These are phyloP conservation scores for Chelonus formosanus DNA, from an alignment of 2,888 invertebrate genomes.

Conservation along the genomic window DNA sequence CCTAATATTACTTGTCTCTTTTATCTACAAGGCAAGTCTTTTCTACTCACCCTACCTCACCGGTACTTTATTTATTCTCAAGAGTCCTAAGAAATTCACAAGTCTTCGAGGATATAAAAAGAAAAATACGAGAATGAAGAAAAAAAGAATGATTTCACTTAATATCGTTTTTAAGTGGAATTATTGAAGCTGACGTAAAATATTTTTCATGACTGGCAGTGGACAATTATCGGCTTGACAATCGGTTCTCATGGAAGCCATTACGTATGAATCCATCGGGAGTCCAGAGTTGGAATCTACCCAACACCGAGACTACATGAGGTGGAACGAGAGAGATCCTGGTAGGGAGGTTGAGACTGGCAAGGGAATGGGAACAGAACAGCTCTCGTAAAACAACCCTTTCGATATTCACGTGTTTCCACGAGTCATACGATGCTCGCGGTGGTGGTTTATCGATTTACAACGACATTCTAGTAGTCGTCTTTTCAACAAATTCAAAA, in stretches of 20 bases:
- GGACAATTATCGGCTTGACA: conserved; percentile 37
- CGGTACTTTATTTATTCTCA: too few relatives aligned
- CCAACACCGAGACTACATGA: conserved; percentile 16
- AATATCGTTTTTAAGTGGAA: neutral
- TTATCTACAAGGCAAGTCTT: too few relatives aligned
- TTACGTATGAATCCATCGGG: conserved; percentile 29
- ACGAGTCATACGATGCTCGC: conserved; percentile 1
- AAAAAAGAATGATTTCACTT: neutral
- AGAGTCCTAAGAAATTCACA: too few relatives aligned
- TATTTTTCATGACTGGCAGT: conserved; percentile 14
- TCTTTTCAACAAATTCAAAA: conserved; percentile 25
- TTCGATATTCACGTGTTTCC: conserved; percentile 46
- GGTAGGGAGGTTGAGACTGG: neutral
- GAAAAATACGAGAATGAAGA: neutral
- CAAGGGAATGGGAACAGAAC: neutral
- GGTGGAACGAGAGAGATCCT: neutral
- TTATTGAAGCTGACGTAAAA: neutral
- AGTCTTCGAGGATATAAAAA: neutral
- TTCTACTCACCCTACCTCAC: too few relatives aligned
- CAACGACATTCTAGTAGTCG: conserved; percentile 31
- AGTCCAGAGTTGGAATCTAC: conserved; percentile 23
- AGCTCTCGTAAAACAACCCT: conserved; percentile 46
- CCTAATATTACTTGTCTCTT: too few relatives aligned
- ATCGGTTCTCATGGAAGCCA: conserved; percentile 32
- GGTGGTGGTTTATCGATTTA: conserved; percentile 37